Evolutionary conservation across 2,113 vertebrate species (phyloP), one percentile per base, ranked within the genome.

Genomic region (Xenotilapia caudafasciata): DNA sequence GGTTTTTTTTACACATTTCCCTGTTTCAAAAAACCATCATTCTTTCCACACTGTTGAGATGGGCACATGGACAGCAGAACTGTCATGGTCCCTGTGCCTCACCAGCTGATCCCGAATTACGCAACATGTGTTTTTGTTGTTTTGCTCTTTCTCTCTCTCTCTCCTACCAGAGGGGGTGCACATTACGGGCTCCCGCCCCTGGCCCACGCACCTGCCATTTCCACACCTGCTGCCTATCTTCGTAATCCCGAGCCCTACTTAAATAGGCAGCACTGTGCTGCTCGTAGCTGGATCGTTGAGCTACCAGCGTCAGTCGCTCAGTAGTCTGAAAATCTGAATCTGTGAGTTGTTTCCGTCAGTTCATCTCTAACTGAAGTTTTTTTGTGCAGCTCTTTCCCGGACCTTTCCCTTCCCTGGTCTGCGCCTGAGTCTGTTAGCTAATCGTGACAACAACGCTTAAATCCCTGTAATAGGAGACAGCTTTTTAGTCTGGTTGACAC

Each of bases 211-310:
- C 49, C 49, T 53, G 49, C 19, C 49, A 53, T n/a, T n/a, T 53
- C 49, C 49, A 53, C 49, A 51, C 49, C 19, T 51, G 49, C 3
- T n/a, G 49, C 49, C 49, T 0, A 53, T 53, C 49, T 53, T 53
- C 5, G 1, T n/a, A 53, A 53, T n/a, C 19, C 49, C 0, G 0
- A 53, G 19, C 0, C 9, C 5, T 53, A 53, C 0, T 53, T 53
- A 53, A n/a, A 53, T 53, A 51, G 49, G 49, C 49, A 53, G 49
- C 49, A n/a, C 19, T 53, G 49, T 53, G 49, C 5, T 53, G 6
- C 2, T 10, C 3, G 19, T 10, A 9, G 19, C 49, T 53, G 49
- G 49, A 53, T 53, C 0, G 1, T 53, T 53, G 49, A 0, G 19
- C 49, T 53, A 53, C 3, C 0, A n/a, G 49, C 3, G 0, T 53